phyloP scores from a whole-genome alignment of 2,888 invertebrate species.

The Vandiemenella viatica region DNA sequence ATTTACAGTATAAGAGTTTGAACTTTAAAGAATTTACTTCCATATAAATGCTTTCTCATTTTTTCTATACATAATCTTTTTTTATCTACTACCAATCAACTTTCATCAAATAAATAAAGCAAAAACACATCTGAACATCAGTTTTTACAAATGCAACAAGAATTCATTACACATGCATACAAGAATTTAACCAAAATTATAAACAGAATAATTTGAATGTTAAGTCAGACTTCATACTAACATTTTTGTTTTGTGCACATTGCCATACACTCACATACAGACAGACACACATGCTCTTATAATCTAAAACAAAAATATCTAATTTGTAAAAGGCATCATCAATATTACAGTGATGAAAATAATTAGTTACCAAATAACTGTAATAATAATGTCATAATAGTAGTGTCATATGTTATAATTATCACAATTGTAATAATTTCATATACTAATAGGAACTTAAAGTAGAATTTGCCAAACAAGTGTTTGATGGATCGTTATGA shows the following conservation, averaged over 20 bases:
- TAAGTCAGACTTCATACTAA: too few species aligned
- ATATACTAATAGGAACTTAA: slow-evolving; percentile 10
- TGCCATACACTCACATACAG: slow-evolving; percentile 8
- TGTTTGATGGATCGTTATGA: not conserved
- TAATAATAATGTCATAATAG: slow-evolving; percentile 2
- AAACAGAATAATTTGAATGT: too few species aligned
- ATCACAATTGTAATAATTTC: slow-evolving; percentile 5
- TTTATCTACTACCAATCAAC: too few species aligned
- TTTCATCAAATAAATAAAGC: too few species aligned
- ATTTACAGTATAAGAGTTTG: too few species aligned
- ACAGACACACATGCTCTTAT: slow-evolving; percentile 8
- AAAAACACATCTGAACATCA: too few species aligned
- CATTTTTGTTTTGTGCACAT: slow-evolving; percentile 9
- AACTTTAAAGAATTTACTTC: too few species aligned
- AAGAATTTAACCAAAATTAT: too few species aligned
- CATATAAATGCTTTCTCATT: too few species aligned
- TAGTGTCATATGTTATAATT: not conserved
- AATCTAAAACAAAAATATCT: slow-evolving; percentile 8
- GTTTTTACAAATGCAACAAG: too few species aligned
- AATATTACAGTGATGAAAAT: slow-evolving; percentile 4
- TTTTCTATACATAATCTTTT: too few species aligned
- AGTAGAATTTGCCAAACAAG: slow-evolving; percentile 2
- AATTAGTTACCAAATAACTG: slow-evolving; percentile 4
- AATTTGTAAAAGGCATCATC: slow-evolving; percentile 8
- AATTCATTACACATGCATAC: too few species aligned